phyloP scores from a whole-genome alignment of 2,797 vertebrate genomes.

The Chaunax sp. region DNA sequence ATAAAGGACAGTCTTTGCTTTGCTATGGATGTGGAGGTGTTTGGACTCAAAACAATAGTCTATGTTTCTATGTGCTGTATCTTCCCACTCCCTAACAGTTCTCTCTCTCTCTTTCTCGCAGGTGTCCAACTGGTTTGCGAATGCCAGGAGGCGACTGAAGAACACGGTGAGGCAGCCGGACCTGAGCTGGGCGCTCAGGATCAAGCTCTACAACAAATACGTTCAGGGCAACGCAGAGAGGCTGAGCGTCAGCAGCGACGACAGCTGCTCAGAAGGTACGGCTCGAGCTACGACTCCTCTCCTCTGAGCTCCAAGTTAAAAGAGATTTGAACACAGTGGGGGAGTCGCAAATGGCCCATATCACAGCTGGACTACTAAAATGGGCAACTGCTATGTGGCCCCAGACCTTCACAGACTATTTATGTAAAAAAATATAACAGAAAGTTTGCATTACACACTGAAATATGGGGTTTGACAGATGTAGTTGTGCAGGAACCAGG shows the following conservation, averaged over 20 bases:
- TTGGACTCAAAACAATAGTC: slow-evolving; percentile 61
- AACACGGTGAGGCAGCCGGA: slow-evolving; percentile 98
- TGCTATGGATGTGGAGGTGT: slow-evolving; percentile 55
- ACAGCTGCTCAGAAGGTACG: slow-evolving; percentile 97
- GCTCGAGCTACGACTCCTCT: slow-evolving; percentile 82
- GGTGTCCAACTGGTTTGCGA: slow-evolving; percentile 99
- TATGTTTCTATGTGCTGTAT: slow-evolving; percentile 46
- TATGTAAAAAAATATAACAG: neutral
- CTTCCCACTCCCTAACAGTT: slow-evolving; percentile 17
- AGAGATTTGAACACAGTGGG: neutral
- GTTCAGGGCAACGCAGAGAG: slow-evolving; percentile 98
- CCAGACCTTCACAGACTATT: neutral
- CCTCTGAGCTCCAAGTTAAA: neutral
- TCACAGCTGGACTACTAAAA: slow-evolving; percentile 9
- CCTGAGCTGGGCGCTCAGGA: slow-evolving; percentile 97
- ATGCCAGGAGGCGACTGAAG: slow-evolving; percentile 96
- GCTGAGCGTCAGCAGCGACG: slow-evolving; percentile 96
- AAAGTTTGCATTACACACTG: neutral
- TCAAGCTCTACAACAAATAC: slow-evolving; percentile 99
- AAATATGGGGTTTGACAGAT: neutral
- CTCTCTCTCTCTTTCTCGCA: slow-evolving; percentile 54
- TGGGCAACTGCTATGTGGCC: neutral
- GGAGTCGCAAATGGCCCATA: neutral
- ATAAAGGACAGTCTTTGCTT: slow-evolving; percentile 53
- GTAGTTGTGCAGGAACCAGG: neutral